Base-by-base conservation (phyloP, 2,888 invertebrate species). In the Chalcosyrphus nemorum region DNA sequence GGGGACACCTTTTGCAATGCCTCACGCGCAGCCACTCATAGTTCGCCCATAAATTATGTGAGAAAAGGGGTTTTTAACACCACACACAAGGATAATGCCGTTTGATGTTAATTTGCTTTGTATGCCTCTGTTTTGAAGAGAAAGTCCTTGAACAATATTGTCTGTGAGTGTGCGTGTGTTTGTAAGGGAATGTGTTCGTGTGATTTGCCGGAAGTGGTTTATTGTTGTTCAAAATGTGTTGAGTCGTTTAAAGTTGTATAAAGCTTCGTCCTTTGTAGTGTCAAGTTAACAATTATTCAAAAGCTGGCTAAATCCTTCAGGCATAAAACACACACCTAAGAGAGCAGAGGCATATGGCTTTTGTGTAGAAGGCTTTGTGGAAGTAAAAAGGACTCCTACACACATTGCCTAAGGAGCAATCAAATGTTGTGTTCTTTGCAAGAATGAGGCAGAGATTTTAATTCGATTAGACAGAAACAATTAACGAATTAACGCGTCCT, bases 381-480 rank as follows among this genome's bases (percentile, higher is more conserved):
- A 77, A 29, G 7, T 52, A 52, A 61, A 17, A 17, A 27, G n/a
- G 56, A 29, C 47, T 66, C 45, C 59, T 61, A 24, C 45, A 59
- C n/a, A 81, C 45, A 35, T 56, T 65, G 85, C 77, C 85, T 85
- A 61, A 66, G 80, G 84, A 84, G 65, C 75, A 70, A 57, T 75
- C 70, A 65, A 52, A 74, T 70, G n/a, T n/a, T n/a, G n/a, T 78
- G 57, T 75, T 45, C 32, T 7, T 50, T 29, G 4, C 5, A 61
- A 57, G 9, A 47, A 13, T 70, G 68, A 43, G 81, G n/a, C n/a
- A n/a, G 47, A 61, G 89, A 90, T 90, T 91, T 91, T 91, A 91
- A 91, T 91, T 91, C 90, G 90, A 91, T 91, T 91, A 91, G 89
- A 89, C 89, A 88, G 89, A 89, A 91, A 90, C 91, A 91, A 91